Conservation (phyloP, 2,797 vertebrate genomes). For the Cyprinodon diabolis region DNA sequence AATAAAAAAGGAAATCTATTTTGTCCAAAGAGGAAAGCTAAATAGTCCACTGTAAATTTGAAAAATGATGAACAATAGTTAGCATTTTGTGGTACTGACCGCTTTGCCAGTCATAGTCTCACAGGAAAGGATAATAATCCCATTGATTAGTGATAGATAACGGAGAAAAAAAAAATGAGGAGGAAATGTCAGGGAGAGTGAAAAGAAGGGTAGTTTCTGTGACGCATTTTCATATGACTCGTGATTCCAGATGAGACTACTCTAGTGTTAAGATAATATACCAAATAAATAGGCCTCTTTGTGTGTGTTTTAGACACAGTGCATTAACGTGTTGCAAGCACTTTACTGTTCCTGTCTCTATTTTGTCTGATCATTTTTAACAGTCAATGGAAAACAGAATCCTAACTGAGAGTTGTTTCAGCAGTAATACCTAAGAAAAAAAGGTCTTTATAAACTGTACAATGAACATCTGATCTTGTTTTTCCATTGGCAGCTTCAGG, state of each 20-base stretch:
- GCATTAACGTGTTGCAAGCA: slow-evolving; percentile 5
- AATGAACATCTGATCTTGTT: neutral
- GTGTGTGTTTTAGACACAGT: slow-evolving; percentile 1
- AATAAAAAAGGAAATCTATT: too few relatives aligned
- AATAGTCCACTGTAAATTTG: too few relatives aligned
- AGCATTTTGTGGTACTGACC: neutral
- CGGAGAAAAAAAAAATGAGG: neutral
- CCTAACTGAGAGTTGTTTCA: neutral
- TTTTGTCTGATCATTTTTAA: slow-evolving; percentile 11
- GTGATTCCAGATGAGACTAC: slow-evolving; percentile 12
- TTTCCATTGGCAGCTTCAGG: slow-evolving; percentile 10
- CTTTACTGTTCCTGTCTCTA: neutral
- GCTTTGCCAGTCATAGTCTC: neutral
- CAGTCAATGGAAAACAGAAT: slow-evolving; percentile 7
- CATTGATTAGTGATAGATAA: slow-evolving; percentile 1
- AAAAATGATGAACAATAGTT: too few relatives aligned
- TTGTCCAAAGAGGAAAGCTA: too few relatives aligned
- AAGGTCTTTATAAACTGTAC: neutral
- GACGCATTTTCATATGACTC: slow-evolving; percentile 10
- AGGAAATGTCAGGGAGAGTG: slow-evolving; percentile 1
- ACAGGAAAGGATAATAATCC: neutral
- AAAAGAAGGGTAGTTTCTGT: slow-evolving; percentile 15
- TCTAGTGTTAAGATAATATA: slow-evolving; percentile 8
- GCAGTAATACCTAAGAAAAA: slow-evolving; percentile 9
- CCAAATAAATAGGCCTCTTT: slow-evolving; percentile 11